Base-by-base conservation (phyloP, 2,113 vertebrate genomes). In the Tympanuchus pallidicinctus region DNA sequence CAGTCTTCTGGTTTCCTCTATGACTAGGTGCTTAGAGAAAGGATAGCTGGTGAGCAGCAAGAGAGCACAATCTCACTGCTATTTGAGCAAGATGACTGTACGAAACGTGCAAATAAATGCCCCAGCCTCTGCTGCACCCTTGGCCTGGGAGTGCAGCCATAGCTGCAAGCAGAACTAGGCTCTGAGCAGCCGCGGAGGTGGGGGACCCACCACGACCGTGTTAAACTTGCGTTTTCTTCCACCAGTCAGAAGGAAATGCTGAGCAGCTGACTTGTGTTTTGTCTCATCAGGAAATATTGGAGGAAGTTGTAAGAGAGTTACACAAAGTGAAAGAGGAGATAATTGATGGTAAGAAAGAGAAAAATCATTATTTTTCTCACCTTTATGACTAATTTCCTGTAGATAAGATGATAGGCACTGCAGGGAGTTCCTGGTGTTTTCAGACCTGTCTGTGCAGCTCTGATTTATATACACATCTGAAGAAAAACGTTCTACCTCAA, bases 281-380 rank as follows among this genome's bases (percentile, higher is more conserved):
- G 90, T 95, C 89, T 96, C 89, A 89, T 82, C 97, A 99, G 99
- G 99, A 99, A 98, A 99, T 99, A 96, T 98, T 99, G 97, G 99
- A 99, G 96, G 99, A 99, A 97, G 99, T 99, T 95, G 99, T 99
- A 90, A 98, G 99, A 27, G 99, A 99, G 97, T 98, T 99, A 89
- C 99, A 99, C 98, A 99, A 99, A 95, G 99, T 99, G 95, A 99
- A 99, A 98, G 99, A 99, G 92, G 99, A 99, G 97, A 99, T 99
- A 95, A 99, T 99, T 85, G 98, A 99, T 48, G 99, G 99, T 99
- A 97, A 98, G 99, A 94, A 95, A 92, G 87, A 91, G 90, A 94
- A 96, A 95, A 95, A 95, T 89, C 71, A 91, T 94, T 93, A 93
- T 96, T 95, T 96, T 96, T 95, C 93, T 97, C 94, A 96, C 86